Evolutionary conservation across 2,113 vertebrate species (phyloP), one percentile per base, ranked within the genome.

Genomic region (Neogale vison): DNA sequence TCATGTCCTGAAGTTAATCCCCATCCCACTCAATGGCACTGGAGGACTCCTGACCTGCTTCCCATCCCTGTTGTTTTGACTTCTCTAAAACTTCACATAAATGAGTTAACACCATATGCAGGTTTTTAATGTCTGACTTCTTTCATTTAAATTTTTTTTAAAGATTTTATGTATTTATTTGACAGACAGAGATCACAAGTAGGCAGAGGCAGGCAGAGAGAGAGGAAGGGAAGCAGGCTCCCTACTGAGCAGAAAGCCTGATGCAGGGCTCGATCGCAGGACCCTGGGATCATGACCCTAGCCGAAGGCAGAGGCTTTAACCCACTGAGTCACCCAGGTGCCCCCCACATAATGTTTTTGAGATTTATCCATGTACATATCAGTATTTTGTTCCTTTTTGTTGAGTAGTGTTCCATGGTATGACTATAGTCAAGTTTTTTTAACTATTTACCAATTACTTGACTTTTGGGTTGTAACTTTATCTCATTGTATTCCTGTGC

Each of bases 51-150:
- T 50, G 23, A 59, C 31, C 20, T 69, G 42, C 59, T 50, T 67
- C 79, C 42, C 18, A 69, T 20, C 15, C 57, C 39, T 63, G 26
- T 0, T 59, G 8, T 29, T 65, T 74, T 81, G 74, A 59, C 36
- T 88, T 39, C 52, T 42, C 63, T 36, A 55, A 88, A 93, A 83
- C 65, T 79, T 94, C 85, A 90, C 21, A 29, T 74, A 90, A 61
- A 67, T 61, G 12, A 36, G 90, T 69, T 47, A 87, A 90, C 23
- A 76, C 15, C 10, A 94, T n/a, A 23, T n/a, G 47, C 12, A 67
- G 31, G 31, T 79, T 67, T 84, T 69, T 69, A n/a, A 12, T 45
- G 57, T 10, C 24, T 89, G 71, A 29, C 13, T 90, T 90, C 42
- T 92, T 57, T 72, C 5, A 57, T 14, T n/a, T 85, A 90, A 63